Conservation (phyloP, 1,140 invertebrate species). For the Caerostris extrusa region DNA sequence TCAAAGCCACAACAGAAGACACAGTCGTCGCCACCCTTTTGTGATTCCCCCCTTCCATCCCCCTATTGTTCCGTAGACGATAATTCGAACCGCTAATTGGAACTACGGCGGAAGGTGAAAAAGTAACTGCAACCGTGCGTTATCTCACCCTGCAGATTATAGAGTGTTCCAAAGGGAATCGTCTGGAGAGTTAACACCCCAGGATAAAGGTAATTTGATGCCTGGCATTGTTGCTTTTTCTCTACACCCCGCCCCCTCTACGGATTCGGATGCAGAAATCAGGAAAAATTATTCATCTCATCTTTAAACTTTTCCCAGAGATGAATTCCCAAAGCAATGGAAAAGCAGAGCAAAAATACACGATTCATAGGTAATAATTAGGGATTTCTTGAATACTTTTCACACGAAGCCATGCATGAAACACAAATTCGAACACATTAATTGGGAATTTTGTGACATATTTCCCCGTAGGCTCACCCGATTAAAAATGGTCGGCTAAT, state of each 20-base stretch:
- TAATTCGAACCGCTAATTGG: constrained; percentile 47
- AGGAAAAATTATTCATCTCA: neutral
- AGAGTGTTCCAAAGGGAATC: neutral
- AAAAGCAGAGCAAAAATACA: too few relatives aligned
- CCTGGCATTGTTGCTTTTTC: neutral
- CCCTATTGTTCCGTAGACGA: neutral
- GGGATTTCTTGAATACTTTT: neutral
- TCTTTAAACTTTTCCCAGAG: neutral
- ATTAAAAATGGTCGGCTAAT: neutral
- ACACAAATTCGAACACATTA: neutral
- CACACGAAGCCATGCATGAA: neutral
- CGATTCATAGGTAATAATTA: neutral
- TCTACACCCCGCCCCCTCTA: neutral
- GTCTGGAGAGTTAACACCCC: neutral
- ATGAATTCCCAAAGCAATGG: neutral
- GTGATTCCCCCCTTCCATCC: neutral
- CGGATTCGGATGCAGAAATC: neutral
- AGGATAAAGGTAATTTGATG: neutral
- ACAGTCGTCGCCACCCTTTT: neutral
- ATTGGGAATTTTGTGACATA: neutral
- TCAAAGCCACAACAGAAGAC: neutral
- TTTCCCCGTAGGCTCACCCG: neutral
- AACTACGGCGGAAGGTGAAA: neutral
- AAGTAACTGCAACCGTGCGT: neutral
- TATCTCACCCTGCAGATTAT: constrained; percentile 11